Conservation (phyloP, 2,113 vertebrate species). For the Sterrhoptilus dennistouni region DNA sequence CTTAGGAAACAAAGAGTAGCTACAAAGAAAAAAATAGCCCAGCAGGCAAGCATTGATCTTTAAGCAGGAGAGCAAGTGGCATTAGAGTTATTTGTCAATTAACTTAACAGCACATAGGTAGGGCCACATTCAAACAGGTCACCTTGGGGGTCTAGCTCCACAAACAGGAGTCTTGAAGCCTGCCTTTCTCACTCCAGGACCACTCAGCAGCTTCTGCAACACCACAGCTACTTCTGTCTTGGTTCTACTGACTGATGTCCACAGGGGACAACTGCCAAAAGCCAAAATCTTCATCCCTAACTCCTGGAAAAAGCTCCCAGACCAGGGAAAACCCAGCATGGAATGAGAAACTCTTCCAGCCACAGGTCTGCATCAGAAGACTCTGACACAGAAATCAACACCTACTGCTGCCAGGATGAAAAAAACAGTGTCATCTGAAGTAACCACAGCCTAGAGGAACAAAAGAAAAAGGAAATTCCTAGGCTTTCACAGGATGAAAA, state of each 20-base stretch:
- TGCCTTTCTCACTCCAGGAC: neutral
- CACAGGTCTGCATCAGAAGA: neutral
- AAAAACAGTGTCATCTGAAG: neutral
- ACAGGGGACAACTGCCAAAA: neutral
- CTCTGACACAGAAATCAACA: neutral
- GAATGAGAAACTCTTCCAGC: neutral
- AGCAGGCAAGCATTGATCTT: neutral
- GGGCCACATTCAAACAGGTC: neutral
- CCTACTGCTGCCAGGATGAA: neutral
- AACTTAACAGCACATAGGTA: neutral
- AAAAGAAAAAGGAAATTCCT: neutral
- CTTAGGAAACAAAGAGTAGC: neutral
- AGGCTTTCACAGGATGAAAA: neutral
- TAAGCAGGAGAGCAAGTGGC: neutral
- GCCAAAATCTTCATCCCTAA: neutral
- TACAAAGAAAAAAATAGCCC: neutral
- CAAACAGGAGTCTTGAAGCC: neutral
- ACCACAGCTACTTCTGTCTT: neutral
- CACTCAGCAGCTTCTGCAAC: neutral
- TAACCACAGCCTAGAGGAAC: neutral
- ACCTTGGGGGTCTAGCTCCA: neutral
- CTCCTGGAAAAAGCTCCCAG: neutral
- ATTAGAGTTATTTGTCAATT: neutral
- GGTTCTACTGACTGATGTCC: neutral
- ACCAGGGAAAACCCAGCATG: neutral